phyloP scores from a whole-genome alignment of 2,113 vertebrate genomes.

The Platanista minor region DNA sequence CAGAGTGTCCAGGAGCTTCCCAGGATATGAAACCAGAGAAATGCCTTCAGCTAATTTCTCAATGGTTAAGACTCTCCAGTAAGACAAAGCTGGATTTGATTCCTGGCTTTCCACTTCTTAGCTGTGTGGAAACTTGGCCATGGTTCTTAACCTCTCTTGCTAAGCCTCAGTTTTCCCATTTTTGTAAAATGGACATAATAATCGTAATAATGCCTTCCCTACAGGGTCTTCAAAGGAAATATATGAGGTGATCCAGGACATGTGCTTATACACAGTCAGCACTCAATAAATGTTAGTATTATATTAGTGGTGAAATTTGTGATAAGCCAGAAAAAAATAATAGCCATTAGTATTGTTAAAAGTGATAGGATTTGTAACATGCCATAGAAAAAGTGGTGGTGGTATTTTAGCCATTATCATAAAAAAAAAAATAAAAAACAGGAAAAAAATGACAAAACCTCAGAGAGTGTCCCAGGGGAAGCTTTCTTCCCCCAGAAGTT shows the following conservation, averaged over 20 bases:
- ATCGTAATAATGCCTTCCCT: neutral
- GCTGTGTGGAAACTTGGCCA: neutral
- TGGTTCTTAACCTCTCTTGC: neutral
- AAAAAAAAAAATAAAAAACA: neutral
- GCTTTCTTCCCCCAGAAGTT: neutral
- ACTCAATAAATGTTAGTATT: accelerated
- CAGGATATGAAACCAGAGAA: neutral
- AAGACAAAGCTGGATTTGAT: neutral
- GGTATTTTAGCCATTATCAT: neutral
- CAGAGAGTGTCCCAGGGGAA: neutral
- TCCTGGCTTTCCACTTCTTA: neutral
- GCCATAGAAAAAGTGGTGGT: neutral
- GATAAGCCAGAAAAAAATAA: neutral
- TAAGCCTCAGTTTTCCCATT: neutral
- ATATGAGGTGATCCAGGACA: neutral
- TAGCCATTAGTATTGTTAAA: neutral
- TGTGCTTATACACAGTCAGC: neutral
- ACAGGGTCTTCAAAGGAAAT: neutral
- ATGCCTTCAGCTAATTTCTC: neutral
- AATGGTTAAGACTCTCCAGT: neutral
- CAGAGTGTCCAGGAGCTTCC: neutral
- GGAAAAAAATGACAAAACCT: neutral
- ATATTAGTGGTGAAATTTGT: neutral
- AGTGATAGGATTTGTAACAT: neutral
- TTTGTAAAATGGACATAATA: neutral